Percentiles rank a stretch among this genome's conserved stretches.
Conservation (phyloP, 2,888 invertebrate genomes). For the Pyralis farinalis region DNA sequence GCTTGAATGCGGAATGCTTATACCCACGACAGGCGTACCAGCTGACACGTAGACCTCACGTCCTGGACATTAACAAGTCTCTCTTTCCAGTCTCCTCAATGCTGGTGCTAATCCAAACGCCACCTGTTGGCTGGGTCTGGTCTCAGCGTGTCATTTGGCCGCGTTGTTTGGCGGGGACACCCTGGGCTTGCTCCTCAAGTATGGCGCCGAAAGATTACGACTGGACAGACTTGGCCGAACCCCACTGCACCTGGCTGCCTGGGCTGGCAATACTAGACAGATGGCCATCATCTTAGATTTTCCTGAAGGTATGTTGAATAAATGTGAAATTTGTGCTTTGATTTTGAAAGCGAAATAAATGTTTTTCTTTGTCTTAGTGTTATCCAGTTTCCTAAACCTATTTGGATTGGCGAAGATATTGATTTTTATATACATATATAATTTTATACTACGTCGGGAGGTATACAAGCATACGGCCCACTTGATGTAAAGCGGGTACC, state of each 20-base stretch:
- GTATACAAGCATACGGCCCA: too few species aligned
- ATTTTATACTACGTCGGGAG: too few species aligned
- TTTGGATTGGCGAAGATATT: too few species aligned
- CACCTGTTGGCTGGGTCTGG: slow-evolving; percentile 61
- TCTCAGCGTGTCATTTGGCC: slow-evolving; percentile 72
- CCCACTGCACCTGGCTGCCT: slow-evolving; percentile 73
- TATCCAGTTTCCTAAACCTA: too few species aligned
- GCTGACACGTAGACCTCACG: too few species aligned
- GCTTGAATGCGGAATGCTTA: too few species aligned
- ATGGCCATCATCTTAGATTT: slow-evolving; percentile 63
- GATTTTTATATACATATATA: too few species aligned
- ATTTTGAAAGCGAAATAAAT: too few species aligned
- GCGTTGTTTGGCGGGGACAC: slow-evolving; percentile 61
- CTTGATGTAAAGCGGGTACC: too few species aligned
- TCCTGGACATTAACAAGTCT: neutral
- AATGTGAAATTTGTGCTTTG: too few species aligned
- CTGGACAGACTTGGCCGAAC: slow-evolving; percentile 66
- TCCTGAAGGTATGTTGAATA: slow-evolving; percentile 63
- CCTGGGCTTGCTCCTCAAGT: slow-evolving; percentile 55
- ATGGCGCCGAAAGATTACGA: slow-evolving; percentile 62
- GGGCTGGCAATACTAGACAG: slow-evolving; percentile 63
- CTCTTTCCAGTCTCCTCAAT: slow-evolving; percentile 52
- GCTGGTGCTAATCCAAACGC: slow-evolving; percentile 74
- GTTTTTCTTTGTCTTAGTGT: too few species aligned
- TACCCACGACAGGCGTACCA: too few species aligned